Percentiles rank a stretch among this genome's conserved stretches.
phyloP scores from a whole-genome alignment of 2,888 invertebrate species.

The Drosophila demipolita region DNA sequence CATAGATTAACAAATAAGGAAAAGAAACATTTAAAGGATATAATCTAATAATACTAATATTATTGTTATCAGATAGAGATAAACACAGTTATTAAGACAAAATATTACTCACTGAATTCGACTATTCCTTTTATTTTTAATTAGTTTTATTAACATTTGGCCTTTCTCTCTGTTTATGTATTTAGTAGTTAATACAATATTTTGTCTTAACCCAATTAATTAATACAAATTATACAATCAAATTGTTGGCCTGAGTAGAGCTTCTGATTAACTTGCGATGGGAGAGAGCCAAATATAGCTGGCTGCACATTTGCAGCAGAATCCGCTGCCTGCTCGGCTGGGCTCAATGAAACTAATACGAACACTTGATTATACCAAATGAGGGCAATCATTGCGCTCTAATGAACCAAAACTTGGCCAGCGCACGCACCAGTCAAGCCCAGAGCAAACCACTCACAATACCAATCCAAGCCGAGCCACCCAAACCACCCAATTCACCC shows the following conservation, averaged over 20 bases:
- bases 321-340: constrained; percentile 23
- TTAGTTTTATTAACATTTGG: background rate
- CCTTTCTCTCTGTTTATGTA: background rate
- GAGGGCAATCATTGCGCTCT: constrained; percentile 79
- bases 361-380: constrained; percentile 77
- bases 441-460: constrained; percentile 10
- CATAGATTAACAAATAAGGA: background rate
- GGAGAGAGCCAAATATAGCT: background rate
- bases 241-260: background rate
- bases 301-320: constrained; percentile 7
- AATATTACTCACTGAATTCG: background rate
- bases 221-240: background rate
- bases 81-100: background rate
- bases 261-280: constrained; percentile 1
- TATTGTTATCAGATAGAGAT: background rate
- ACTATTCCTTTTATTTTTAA: background rate
- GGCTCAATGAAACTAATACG: constrained; percentile 69
- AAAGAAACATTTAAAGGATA: background rate
- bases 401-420: constrained; percentile 76
- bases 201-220: background rate
- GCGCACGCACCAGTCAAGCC: constrained; percentile 58
- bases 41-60: background rate
- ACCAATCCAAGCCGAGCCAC: background rate
- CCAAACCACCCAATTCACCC: constrained; percentile 19
- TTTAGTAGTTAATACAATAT: background rate